Evolutionary conservation across 2,888 invertebrate genomes (phyloP), one percentile per base, ranked within the genome.

Genomic region (Dolomedes plantarius): DNA sequence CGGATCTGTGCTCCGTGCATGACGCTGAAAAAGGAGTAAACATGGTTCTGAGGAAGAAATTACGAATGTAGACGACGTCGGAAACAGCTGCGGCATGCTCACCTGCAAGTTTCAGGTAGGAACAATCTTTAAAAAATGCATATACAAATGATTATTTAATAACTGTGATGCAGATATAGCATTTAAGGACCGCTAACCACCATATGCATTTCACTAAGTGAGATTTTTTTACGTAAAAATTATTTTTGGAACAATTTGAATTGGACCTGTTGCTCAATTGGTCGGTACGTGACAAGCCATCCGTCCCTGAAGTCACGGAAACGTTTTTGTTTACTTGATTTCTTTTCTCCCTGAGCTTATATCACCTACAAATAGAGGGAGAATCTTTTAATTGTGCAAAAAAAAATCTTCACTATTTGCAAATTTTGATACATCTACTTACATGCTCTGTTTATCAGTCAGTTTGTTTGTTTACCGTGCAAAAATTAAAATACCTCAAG

Each of bases 101-200:
- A 23, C 46, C 65, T 56, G 56, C 65, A 27, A 39, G 23, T 46
- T 16, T 56, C 81, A 82, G 81, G 81, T 82, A 82, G 75, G 75
- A 36, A 29, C 64, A 36, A 3, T 31, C 82, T 71, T 75, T 69
- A 39, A 27, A 13, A 69, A 39, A 69, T 56, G 56, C 56, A 56
- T 56, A 23, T 5, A 23, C 56, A 41, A 41, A 19, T 41, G 13
- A 11, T 41, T 69, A 13, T 69, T 69, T 41, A 27, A 32, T 39
- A 41, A 16, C 28, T 39, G 41, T 27, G 41, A 28, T 23, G 56
- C 56, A 56, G 23, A 56, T 23, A 56, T 23, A 56, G 56, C 56
- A 56, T 56, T 56, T 56, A 56, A 56, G 16, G 23, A 56, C 56
- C 56, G 23, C 41, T 32, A 3, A 27, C 41, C 36, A 13, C 23